Evolutionary conservation across 2,797 vertebrate genomes (phyloP).

Genomic region (Macropus fuliginosus): DNA sequence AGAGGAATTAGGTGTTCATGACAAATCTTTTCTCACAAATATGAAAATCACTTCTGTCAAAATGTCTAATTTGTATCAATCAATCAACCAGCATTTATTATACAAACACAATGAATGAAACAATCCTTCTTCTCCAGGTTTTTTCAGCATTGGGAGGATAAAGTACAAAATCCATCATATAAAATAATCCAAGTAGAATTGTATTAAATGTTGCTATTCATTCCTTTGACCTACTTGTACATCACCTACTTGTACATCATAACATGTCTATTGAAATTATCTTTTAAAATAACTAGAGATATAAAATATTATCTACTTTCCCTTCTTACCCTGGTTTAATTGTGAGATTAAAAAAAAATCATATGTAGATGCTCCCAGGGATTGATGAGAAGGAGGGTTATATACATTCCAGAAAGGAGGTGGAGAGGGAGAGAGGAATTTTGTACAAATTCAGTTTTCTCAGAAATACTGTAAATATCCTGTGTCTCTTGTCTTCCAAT

Average conservation of each 20-base stretch:
- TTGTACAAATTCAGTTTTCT: neutral
- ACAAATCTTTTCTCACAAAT: constrained; percentile 61
- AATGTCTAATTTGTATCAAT: constrained; percentile 74
- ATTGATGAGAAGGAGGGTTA: neutral
- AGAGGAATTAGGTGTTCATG: constrained; percentile 76
- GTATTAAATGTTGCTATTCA: constrained; percentile 63
- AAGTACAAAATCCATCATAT: constrained; percentile 55
- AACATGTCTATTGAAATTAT: neutral
- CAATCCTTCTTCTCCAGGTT: neutral
- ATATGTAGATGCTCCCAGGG: constrained; percentile 1
- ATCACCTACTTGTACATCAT: neutral
- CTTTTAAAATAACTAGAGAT: neutral
- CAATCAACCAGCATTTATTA: neutral
- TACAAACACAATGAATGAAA: neutral
- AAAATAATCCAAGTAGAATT: constrained; percentile 64
- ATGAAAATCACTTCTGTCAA: constrained; percentile 83
- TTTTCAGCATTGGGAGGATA: constrained; percentile 46
- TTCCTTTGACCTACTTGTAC: constrained; percentile 47
- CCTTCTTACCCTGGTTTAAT: constrained; percentile 8
- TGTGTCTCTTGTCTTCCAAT: neutral
- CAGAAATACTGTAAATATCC: neutral
- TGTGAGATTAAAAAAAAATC: neutral
- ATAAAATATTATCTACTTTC: neutral
- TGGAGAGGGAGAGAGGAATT: neutral
- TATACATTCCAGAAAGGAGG: neutral